Conservation (phyloP, 1,140 invertebrate genomes). For the Mamestra configurata region DNA sequence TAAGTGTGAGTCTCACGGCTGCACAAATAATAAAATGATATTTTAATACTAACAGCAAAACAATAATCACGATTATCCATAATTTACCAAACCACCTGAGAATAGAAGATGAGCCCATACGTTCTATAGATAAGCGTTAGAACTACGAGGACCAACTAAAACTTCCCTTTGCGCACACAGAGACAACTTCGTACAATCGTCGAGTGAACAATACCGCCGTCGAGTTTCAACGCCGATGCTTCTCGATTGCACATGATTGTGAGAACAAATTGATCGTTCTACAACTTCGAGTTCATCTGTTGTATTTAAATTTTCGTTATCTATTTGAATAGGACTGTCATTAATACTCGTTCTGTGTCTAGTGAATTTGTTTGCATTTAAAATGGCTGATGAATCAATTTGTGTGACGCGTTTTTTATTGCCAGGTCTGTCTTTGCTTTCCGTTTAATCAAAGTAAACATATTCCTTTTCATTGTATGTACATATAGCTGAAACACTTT, state of each 20-base stretch:
- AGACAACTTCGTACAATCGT: slow-evolving; percentile 21
- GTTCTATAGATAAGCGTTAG: slow-evolving; percentile 24
- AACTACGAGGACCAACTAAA: slow-evolving; percentile 34
- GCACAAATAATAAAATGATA: neutral
- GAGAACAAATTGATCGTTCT: slow-evolving; percentile 39
- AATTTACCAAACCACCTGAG: neutral
- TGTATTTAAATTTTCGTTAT: slow-evolving; percentile 24
- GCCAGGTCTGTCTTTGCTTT: neutral
- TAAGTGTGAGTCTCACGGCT: too few relatives aligned
- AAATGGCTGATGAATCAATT: slow-evolving; percentile 4
- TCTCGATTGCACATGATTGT: slow-evolving; percentile 47
- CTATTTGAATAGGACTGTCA: slow-evolving; percentile 12
- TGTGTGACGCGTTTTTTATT: neutral
- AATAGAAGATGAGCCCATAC: neutral
- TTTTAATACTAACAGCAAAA: neutral
- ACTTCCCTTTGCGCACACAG: slow-evolving; percentile 29
- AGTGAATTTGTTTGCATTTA: slow-evolving; percentile 19
- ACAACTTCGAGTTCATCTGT: slow-evolving; percentile 32
- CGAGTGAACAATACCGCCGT: slow-evolving; percentile 32
- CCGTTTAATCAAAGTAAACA: neutral
- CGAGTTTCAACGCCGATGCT: slow-evolving; percentile 25
- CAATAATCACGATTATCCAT: neutral
- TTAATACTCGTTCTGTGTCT: slow-evolving; percentile 7
- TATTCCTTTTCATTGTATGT: neutral
- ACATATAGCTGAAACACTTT: too few relatives aligned